Base-by-base conservation (phyloP, 2,888 invertebrate species). In the Trimorus sp. region DNA sequence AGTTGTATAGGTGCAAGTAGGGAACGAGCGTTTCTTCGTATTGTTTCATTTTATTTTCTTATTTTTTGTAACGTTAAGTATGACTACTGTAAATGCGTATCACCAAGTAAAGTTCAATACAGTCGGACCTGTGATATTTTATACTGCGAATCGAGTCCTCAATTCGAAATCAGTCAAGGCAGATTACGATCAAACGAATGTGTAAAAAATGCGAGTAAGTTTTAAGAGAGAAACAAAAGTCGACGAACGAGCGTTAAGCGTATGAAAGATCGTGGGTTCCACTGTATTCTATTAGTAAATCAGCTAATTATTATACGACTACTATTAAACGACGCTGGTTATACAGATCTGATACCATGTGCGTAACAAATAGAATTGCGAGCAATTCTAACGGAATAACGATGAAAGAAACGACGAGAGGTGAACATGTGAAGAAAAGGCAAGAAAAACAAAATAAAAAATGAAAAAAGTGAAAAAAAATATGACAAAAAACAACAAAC, bases 1-100 rank as follows among this genome's bases (percentile, higher is more conserved):
- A 82, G 82, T 65, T 74, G 69, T 82, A 70, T 82, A 82, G 79
- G 82, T 82, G 82, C 79, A 78, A 79, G 82, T 83, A 83, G 79
- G 71, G 79, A 79, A 79, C 66, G 79, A 79, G 79, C 79, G 76
- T 75, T 82, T 78, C 69, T 77, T 69, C n/a, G 11, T 58, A 4
- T 58, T 54, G 40, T 59, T 59, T 59, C n/a, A 66, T 77, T 73
- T 40, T 40, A 9, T 40, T 40, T 40, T 6, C 11, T 40, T 40
- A 9, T 40, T 40, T 40, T 40, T 40, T 40, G 26, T 69, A 82
- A 70, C 68, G 59, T 82, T 79, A 74, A 75, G 79, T 79, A 82
- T 70, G 82, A 82, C 70, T 78, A 82, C 60, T 74, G 78, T 78
- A 82, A 78, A 82, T 82, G 82, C 70, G 82, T 71, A 76, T 82